Conservation (phyloP, 2,113 vertebrate genomes). For the Sialia sialis region DNA sequence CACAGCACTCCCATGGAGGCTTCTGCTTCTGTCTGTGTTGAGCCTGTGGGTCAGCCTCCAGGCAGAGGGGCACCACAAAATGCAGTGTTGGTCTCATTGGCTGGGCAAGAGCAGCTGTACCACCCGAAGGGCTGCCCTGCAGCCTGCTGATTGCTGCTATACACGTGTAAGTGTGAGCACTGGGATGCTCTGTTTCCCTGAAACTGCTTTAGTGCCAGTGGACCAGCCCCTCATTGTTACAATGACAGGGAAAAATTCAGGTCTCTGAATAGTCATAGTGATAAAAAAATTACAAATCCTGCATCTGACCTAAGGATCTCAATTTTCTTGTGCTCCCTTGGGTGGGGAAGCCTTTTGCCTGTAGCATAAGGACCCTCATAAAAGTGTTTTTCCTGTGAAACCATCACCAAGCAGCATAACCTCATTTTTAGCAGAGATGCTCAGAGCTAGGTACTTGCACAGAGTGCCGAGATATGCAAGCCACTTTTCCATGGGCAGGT, state of each 20-base stretch:
- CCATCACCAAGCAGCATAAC: neutral
- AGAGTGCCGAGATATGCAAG: neutral
- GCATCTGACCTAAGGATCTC: neutral
- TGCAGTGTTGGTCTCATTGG: neutral
- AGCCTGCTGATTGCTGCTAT: neutral
- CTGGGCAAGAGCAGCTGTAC: neutral
- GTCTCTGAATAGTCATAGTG: neutral
- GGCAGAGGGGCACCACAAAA: neutral
- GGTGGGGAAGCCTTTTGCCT: neutral
- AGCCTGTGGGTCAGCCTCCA: neutral
- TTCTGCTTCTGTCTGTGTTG: neutral
- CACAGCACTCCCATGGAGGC: neutral
- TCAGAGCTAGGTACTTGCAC: neutral
- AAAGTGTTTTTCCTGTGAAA: neutral
- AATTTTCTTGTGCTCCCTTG: neutral
- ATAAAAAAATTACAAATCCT: neutral
- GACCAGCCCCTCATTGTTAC: neutral
- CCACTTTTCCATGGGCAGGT: neutral
- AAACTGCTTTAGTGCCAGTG: neutral
- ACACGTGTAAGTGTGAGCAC: neutral
- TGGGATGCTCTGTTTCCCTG: rapidly evolving
- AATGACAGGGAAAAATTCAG: neutral
- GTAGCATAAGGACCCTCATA: neutral
- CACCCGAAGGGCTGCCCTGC: neutral
- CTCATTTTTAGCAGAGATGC: neutral